These are phyloP conservation scores for Trimorus sp. DNA, from an alignment of 2,888 invertebrate species.

Conservation along the genomic window DNA sequence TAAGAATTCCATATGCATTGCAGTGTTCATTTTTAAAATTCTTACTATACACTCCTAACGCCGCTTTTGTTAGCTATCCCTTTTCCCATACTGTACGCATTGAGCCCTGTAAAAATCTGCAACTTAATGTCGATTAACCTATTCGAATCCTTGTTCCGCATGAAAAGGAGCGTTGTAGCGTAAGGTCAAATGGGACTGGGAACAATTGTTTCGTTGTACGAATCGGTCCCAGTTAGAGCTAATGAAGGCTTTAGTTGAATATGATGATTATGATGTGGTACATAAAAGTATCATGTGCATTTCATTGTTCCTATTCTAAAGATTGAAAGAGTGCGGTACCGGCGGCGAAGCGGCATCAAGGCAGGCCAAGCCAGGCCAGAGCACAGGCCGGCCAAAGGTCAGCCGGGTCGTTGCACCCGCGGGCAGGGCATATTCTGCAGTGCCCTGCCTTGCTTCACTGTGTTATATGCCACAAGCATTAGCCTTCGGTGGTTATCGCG, in stretches of 20 bases:
- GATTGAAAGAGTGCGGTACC: constrained; percentile 67
- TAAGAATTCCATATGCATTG: too few relatives aligned
- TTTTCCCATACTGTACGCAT: too few relatives aligned
- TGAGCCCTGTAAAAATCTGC: too few relatives aligned
- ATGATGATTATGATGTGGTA: constrained; percentile 54
- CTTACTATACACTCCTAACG: too few relatives aligned
- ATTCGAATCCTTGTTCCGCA: too few relatives aligned
- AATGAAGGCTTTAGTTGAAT: constrained; percentile 48
- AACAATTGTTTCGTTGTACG: constrained; percentile 37
- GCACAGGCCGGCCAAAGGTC: constrained; percentile 80
- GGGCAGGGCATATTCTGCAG: constrained; percentile 78
- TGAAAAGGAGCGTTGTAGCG: neutral
- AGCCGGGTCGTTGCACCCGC: constrained; percentile 80
- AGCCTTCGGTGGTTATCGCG: constrained; percentile 62
- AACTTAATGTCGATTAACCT: neutral
- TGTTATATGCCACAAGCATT: constrained; percentile 64
- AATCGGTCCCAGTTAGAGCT: constrained; percentile 5
- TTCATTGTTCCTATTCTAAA: constrained; percentile 61
- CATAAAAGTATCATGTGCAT: constrained; percentile 52
- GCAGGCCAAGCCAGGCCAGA: constrained; percentile 74
- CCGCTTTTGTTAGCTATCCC: too few relatives aligned
- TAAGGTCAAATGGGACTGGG: constrained; percentile 13
- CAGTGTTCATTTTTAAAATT: too few relatives aligned
- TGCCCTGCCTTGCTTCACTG: constrained; percentile 70
- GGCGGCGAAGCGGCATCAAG: constrained; percentile 69